phyloP scores from a whole-genome alignment of 2,113 vertebrate genomes.

The Boulengeromyrus knoepffleri region DNA sequence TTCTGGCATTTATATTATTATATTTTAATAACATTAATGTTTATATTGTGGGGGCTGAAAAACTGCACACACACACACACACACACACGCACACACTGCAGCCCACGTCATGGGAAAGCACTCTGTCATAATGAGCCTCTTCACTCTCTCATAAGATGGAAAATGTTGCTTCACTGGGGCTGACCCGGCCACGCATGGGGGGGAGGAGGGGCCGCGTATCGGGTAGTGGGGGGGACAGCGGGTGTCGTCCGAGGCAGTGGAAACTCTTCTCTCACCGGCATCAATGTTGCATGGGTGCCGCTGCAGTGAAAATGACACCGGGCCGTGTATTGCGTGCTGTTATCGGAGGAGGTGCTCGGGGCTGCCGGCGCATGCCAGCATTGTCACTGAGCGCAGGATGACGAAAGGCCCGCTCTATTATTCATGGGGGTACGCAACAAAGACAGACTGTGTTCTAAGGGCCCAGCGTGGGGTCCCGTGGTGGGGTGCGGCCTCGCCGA shows the following conservation, averaged over 20 bases:
- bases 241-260: background rate
- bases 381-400: background rate
- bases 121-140: slow-evolving; percentile 8
- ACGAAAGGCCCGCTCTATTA: slow-evolving; percentile 2
- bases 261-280: slow-evolving; percentile 5
- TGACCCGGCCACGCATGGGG: background rate
- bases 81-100: background rate
- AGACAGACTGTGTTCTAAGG: background rate
- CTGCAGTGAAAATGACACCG: background rate
- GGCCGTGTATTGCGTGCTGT: background rate
- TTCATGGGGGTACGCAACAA: background rate
- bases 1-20: background rate
- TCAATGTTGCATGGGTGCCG: slow-evolving; percentile 15
- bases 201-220: background rate
- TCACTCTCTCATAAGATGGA: slow-evolving; percentile 2
- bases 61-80: background rate
- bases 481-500: background rate
- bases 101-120: slow-evolving; percentile 10
- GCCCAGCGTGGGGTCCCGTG: background rate
- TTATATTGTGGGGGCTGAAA: background rate
- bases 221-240: background rate
- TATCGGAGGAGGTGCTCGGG: background rate
- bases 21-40: background rate
- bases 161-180: background rate
- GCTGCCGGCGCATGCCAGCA: background rate